These are phyloP conservation scores for Chelonus insularis DNA, from an alignment of 1,140 invertebrate species.

Conservation along the genomic window DNA sequence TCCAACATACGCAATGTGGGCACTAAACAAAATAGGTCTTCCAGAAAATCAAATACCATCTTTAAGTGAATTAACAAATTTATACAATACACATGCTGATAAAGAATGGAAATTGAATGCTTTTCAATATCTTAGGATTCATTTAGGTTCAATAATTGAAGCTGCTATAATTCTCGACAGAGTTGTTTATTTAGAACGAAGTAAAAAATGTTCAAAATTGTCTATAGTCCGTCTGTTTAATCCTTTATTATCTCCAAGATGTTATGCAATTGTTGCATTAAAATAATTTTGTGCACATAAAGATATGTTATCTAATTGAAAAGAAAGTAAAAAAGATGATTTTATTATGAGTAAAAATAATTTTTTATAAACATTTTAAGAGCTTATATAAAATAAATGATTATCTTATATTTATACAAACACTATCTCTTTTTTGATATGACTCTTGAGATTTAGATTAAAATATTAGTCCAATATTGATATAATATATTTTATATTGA, in stretches of 20 bases:
- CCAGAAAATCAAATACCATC: conserved; percentile 54
- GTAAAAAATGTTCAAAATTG: conserved; percentile 63
- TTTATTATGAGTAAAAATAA: too few species aligned
- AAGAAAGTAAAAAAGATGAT: too few species aligned
- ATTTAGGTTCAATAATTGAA: conserved; percentile 83
- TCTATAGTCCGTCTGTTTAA: conserved; percentile 75
- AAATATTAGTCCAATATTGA: too few species aligned
- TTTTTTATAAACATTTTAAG: too few species aligned
- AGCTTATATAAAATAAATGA: too few species aligned
- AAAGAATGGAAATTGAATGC: conserved; percentile 70
- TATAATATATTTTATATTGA: too few species aligned
- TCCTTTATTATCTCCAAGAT: conserved; percentile 75
- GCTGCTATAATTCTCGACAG: conserved; percentile 83
- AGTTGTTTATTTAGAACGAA: conserved; percentile 76
- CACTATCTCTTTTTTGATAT: too few species aligned
- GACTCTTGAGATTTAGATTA: too few species aligned
- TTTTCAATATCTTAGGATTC: conserved; percentile 81
- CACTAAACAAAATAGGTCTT: conserved; percentile 62
- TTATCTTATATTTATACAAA: too few species aligned
- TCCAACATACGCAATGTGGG: conserved; percentile 68
- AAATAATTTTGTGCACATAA: too few species aligned
- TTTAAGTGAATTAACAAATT: conserved; percentile 56
- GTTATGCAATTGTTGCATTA: conserved; percentile 71
- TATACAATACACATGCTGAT: conserved; percentile 55
- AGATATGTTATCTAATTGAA: too few species aligned